These are phyloP conservation scores for Ctenicera cuprea DNA, from an alignment of 2,888 invertebrate species.

Conservation along the genomic window DNA sequence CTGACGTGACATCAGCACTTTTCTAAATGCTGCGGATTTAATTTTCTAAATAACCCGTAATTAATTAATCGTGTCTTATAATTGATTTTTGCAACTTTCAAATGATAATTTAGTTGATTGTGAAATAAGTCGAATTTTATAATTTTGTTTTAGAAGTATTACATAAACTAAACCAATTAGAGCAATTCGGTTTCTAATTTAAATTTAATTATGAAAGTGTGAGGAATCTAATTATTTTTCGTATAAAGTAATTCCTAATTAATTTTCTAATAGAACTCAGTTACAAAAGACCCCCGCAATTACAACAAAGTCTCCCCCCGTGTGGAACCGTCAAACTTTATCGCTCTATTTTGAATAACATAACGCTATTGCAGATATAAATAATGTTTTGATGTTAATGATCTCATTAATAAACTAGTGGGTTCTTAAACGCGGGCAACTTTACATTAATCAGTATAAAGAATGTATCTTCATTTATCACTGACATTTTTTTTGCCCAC, in stretches of 20 bases:
- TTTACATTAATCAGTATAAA: slow-evolving; percentile 48
- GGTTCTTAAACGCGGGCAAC: slow-evolving; percentile 43
- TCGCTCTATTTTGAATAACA: slow-evolving; percentile 38
- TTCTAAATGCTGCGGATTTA: slow-evolving; percentile 15
- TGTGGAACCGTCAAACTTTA: slow-evolving; percentile 28
- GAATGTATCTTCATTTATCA: slow-evolving; percentile 50
- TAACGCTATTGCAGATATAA: slow-evolving; percentile 25
- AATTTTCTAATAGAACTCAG: slow-evolving; percentile 38
- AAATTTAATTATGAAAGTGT: slow-evolving; percentile 40
- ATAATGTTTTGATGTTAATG: slow-evolving; percentile 47
- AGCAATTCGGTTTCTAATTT: slow-evolving; percentile 40
- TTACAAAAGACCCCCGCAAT: slow-evolving; percentile 26
- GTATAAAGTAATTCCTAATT: slow-evolving; percentile 40
- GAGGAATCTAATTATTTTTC: slow-evolving; percentile 39
- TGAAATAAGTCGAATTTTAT: slow-evolving; percentile 1
- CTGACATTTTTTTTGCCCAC: slow-evolving; percentile 47
- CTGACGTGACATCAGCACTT: slow-evolving; percentile 25
- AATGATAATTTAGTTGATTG: not conserved
- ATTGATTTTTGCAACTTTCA: slow-evolving; percentile 27
- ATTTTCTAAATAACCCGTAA: slow-evolving; percentile 35
- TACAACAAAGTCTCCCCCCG: slow-evolving; percentile 11
- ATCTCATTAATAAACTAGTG: slow-evolving; percentile 47
- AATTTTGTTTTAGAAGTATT: slow-evolving; percentile 20
- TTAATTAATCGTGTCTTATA: slow-evolving; percentile 1
- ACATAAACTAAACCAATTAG: slow-evolving; percentile 39